Evolutionary conservation across 2,113 vertebrate genomes (phyloP).

Genomic region (Pleuronectes platessa): DNA sequence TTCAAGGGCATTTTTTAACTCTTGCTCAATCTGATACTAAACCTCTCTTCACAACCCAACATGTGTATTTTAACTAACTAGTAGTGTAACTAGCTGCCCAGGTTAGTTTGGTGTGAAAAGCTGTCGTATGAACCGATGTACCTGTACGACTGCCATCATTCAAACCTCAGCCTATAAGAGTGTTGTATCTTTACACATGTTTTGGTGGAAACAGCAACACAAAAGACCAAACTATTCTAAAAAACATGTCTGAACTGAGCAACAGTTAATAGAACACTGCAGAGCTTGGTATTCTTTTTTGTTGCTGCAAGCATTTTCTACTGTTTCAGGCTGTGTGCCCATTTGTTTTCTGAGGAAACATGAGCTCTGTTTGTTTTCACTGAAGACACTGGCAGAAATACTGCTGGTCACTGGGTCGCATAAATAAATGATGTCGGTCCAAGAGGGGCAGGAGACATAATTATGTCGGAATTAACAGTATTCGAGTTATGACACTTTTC

Average conservation of each 20-base stretch:
- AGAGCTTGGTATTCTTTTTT: background rate
- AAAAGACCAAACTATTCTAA: slow-evolving; percentile 13
- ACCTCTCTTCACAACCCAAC: background rate
- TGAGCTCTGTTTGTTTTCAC: background rate
- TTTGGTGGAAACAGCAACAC: background rate
- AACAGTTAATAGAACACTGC: background rate
- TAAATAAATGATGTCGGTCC: slow-evolving; percentile 28
- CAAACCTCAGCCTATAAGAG: background rate
- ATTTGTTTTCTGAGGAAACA: slow-evolving; percentile 25
- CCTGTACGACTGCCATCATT: background rate
- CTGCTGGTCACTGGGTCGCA: background rate
- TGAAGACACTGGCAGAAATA: background rate
- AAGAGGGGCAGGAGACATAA: background rate
- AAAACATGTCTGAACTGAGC: slow-evolving; percentile 13
- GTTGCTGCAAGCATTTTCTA: background rate
- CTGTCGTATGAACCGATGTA: background rate
- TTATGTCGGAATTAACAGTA: background rate
- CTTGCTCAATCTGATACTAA: no score
- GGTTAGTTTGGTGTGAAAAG: background rate
- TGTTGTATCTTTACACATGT: background rate
- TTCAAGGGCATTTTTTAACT: no score
- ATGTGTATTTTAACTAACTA: background rate
- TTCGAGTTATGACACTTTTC: background rate
- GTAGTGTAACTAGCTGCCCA: background rate
- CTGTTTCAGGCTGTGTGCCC: slow-evolving; percentile 1